These are phyloP conservation scores for Adoxophyes honmai DNA, from an alignment of 1,140 invertebrate genomes.

Conservation along the genomic window DNA sequence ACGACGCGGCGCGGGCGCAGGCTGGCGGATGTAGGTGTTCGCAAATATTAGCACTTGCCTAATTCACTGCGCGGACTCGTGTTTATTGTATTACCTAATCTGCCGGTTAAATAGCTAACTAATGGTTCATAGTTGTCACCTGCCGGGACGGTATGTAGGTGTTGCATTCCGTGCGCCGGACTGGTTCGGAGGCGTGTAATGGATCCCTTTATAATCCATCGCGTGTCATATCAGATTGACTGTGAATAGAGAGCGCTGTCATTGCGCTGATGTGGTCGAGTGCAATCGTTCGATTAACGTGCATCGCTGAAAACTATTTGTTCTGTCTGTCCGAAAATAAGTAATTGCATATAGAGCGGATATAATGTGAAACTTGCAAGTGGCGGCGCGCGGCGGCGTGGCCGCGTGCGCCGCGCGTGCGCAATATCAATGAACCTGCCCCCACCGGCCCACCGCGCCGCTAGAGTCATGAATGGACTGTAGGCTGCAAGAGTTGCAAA, in stretches of 20 bases:
- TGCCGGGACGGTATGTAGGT: conserved; percentile 23
- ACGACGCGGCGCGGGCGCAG: conserved; percentile 26
- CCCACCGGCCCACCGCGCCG: conserved; percentile 29
- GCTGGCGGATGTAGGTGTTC: conserved; percentile 65
- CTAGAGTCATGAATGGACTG: conserved; percentile 52
- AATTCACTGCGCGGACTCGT: conserved; percentile 46
- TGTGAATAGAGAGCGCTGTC: conserved; percentile 8
- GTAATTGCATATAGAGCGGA: background rate
- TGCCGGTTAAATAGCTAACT: conserved; percentile 29
- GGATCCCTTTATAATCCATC: conserved; percentile 7
- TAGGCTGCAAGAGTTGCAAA: conserved; percentile 23
- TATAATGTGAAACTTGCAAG: conserved; percentile 21
- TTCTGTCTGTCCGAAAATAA: too few species aligned
- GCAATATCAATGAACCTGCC: conserved; percentile 51
- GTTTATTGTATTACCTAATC: conserved; percentile 60
- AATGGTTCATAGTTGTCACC: conserved; percentile 30
- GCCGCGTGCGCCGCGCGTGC: conserved; percentile 47
- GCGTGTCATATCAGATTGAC: conserved; percentile 8
- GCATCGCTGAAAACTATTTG: too few species aligned
- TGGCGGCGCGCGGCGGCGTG: conserved; percentile 34
- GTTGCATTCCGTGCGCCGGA: conserved; percentile 25
- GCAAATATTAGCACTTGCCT: conserved; percentile 71
- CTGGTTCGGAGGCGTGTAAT: conserved; percentile 29
- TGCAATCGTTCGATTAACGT: background rate
- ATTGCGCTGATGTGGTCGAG: background rate